phyloP scores from a whole-genome alignment of 2,888 invertebrate genomes.

The Pristionchus entomophagus region DNA sequence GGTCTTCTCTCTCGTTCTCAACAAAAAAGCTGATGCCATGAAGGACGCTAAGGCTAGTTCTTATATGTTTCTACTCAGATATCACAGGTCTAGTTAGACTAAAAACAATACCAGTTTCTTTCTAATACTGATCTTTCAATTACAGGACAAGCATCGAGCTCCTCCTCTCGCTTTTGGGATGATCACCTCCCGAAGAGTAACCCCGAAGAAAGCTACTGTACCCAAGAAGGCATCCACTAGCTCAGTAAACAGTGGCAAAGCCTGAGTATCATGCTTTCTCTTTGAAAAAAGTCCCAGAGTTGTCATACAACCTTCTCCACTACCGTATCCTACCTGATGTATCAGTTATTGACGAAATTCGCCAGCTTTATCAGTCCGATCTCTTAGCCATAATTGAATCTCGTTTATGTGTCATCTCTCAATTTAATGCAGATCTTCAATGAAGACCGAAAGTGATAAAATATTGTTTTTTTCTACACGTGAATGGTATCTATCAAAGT shows the following conservation, averaged over 20 bases:
- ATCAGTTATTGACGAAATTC: not conserved
- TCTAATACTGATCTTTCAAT: not conserved
- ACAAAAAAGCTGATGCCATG: too few species aligned
- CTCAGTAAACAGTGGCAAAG: not conserved
- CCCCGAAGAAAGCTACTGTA: not conserved
- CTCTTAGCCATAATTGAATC: conserved; percentile 7
- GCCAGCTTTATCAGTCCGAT: not conserved
- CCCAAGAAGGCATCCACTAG: not conserved
- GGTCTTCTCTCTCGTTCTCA: not conserved
- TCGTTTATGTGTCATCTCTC: not conserved
- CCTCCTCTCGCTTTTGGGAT: conserved; percentile 11
- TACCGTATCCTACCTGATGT: not conserved
- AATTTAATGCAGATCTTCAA: not conserved
- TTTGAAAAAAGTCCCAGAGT: not conserved
- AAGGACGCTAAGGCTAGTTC: too few species aligned
- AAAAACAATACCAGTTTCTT: too few species aligned
- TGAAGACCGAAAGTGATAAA: conserved; percentile 1
- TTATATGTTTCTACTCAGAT: too few species aligned
- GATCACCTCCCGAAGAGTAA: not conserved
- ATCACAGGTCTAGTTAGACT: too few species aligned
- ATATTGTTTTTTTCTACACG: not conserved
- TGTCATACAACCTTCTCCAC: not conserved
- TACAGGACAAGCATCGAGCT: not conserved
- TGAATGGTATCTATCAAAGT: too few species aligned
- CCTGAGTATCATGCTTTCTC: not conserved